A percentile compares a stretch with the other conserved stretches of the same genome.
These are phyloP conservation scores for Ciconia boyciana DNA, from an alignment of 2,113 vertebrate species.

Conservation along the genomic window DNA sequence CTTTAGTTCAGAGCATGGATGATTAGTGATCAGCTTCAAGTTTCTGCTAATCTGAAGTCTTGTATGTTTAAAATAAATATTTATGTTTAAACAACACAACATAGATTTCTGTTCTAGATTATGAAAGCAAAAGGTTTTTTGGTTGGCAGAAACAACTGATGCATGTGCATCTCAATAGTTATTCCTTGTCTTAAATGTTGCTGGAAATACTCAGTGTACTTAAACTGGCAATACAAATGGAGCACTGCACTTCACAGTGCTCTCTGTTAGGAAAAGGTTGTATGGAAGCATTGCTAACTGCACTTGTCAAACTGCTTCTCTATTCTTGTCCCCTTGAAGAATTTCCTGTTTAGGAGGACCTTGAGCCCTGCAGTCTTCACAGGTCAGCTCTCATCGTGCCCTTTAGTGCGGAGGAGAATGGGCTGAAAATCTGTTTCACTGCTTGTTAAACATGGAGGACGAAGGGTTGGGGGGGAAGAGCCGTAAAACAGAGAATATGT, in stretches of 20 bases:
- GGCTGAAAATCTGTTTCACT: neutral
- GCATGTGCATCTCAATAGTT: neutral
- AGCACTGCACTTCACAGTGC: neutral
- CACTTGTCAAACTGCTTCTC: neutral
- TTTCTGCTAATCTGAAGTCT: neutral
- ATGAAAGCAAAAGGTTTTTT: neutral
- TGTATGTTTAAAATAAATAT: neutral
- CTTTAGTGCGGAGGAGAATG: too few species aligned
- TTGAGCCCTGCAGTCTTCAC: neutral
- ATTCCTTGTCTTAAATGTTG: neutral
- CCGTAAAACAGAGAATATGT: rapidly evolving
- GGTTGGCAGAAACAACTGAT: neutral
- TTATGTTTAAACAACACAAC: neutral
- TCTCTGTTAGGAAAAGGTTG: neutral
- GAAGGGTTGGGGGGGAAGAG: neutral
- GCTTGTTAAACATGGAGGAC: neutral
- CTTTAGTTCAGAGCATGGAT: neutral
- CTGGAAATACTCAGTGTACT: neutral
- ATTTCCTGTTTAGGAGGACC: neutral
- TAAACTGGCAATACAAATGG: rapidly evolving
- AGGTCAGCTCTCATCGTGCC: neutral
- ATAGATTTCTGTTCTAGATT: neutral
- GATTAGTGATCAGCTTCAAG: neutral
- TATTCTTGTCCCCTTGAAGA: neutral
- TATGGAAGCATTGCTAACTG: neutral